Evolutionary conservation across 2,797 vertebrate species (phyloP).

Genomic region (Poeciliopsis turneri): DNA sequence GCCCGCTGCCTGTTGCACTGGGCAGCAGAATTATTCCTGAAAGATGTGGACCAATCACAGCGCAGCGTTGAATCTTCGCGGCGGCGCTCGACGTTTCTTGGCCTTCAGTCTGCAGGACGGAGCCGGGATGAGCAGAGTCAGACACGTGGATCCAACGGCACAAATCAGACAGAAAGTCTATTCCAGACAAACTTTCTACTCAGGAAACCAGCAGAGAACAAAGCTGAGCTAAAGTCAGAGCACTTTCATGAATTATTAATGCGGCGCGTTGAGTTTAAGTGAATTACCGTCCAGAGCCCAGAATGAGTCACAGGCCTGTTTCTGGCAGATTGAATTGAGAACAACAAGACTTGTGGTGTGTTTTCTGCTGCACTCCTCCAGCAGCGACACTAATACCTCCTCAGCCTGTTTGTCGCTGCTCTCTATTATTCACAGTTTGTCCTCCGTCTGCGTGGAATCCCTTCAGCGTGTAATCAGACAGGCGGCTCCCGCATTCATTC

Average conservation of each 20-base stretch:
- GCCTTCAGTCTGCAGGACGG: too few relatives aligned
- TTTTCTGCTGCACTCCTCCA: slow-evolving; percentile 35
- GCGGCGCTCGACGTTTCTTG: too few relatives aligned
- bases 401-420: slow-evolving; percentile 32
- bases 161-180: background rate
- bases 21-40: too few relatives aligned
- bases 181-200: slow-evolving; percentile 24
- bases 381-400: slow-evolving; percentile 45
- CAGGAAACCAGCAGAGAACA: slow-evolving; percentile 29
- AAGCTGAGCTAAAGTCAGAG: slow-evolving; percentile 51
- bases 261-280: slow-evolving; percentile 23
- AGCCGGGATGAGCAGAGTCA: background rate
- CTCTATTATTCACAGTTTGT: slow-evolving; percentile 56
- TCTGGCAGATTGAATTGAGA: slow-evolving; percentile 29
- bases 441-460: slow-evolving; percentile 49
- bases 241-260: slow-evolving; percentile 64
- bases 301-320: slow-evolving; percentile 30
- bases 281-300: slow-evolving; percentile 25
- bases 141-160: background rate
- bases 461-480: slow-evolving; percentile 48
- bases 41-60: too few relatives aligned
- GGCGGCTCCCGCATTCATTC: slow-evolving; percentile 47
- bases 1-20: too few relatives aligned
- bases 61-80: too few relatives aligned
- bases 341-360: slow-evolving; percentile 11